phyloP scores from a whole-genome alignment of 1,140 invertebrate genomes.

The Streblospio benedicti region DNA sequence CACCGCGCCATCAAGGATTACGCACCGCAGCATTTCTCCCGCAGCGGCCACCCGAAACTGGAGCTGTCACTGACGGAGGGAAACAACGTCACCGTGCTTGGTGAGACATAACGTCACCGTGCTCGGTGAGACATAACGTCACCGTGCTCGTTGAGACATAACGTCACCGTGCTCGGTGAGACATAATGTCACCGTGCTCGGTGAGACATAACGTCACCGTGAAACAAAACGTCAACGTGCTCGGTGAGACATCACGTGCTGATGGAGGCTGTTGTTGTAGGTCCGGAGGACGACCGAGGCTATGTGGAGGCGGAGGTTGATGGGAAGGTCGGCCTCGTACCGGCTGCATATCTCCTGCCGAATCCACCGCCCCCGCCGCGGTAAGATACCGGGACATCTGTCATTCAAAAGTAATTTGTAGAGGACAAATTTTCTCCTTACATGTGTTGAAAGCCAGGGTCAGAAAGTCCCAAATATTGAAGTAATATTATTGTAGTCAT shows the following conservation, averaged over 20 bases:
- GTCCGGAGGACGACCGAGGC: constrained; percentile 28
- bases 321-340: constrained; percentile 32
- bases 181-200: constrained; percentile 29
- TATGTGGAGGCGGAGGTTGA: constrained; percentile 35
- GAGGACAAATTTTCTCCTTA: too few species aligned
- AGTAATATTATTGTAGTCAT: too few species aligned
- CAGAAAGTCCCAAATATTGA: too few species aligned
- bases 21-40: constrained; percentile 29
- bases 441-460: too few species aligned
- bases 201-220: constrained; percentile 29
- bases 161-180: too few species aligned
- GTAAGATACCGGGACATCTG: too few species aligned
- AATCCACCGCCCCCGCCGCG: neutral
- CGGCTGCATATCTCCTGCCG: constrained; percentile 29
- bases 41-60: constrained; percentile 25
- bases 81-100: constrained; percentile 29
- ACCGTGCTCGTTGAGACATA: constrained; percentile 27
- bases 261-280: too few species aligned
- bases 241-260: constrained; percentile 29
- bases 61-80: constrained; percentile 33
- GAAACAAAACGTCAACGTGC: constrained; percentile 29
- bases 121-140: constrained; percentile 32
- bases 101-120: too few species aligned
- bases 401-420: too few species aligned
- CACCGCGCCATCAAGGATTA: constrained; percentile 34